Evolutionary conservation across 2,113 vertebrate species (phyloP).

Genomic region (Vombatus ursinus): DNA sequence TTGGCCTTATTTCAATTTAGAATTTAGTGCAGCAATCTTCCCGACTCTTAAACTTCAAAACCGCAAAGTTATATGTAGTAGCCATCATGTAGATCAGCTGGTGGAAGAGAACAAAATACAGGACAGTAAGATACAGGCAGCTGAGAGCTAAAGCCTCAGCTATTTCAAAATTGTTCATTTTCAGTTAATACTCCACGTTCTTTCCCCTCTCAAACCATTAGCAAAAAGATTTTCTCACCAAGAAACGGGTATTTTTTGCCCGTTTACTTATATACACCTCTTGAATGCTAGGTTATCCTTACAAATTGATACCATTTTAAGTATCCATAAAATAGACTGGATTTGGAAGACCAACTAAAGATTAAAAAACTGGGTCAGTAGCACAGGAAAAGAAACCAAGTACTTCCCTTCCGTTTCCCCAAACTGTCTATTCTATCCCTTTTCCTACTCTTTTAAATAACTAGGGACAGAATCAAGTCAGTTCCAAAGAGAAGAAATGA

Average conservation of each 20-base stretch:
- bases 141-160: slow-evolving; percentile 74
- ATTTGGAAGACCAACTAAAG: not conserved
- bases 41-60: slow-evolving; percentile 99
- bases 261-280: not conserved
- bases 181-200: not conserved
- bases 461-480: not conserved
- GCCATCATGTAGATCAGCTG: slow-evolving; percentile 99
- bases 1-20: slow-evolving; percentile 89
- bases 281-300: slow-evolving; percentile 15
- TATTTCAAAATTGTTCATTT: slow-evolving; percentile 60
- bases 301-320: not conserved
- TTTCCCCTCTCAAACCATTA: not conserved
- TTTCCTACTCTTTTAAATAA: not conserved
- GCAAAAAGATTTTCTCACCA: not conserved
- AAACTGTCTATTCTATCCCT: not conserved
- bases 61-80: slow-evolving; percentile 99
- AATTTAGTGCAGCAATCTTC: slow-evolving; percentile 99
- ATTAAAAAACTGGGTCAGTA: not conserved
- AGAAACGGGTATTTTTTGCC: not conserved
- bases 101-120: slow-evolving; percentile 98
- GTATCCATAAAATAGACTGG: not conserved
- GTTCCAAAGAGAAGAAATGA: not conserved
- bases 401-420: not conserved
- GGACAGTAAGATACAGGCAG: slow-evolving; percentile 88
- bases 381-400: not conserved